phyloP scores from a whole-genome alignment of 2,888 invertebrate species.

The Drosophila subsilvestris region DNA sequence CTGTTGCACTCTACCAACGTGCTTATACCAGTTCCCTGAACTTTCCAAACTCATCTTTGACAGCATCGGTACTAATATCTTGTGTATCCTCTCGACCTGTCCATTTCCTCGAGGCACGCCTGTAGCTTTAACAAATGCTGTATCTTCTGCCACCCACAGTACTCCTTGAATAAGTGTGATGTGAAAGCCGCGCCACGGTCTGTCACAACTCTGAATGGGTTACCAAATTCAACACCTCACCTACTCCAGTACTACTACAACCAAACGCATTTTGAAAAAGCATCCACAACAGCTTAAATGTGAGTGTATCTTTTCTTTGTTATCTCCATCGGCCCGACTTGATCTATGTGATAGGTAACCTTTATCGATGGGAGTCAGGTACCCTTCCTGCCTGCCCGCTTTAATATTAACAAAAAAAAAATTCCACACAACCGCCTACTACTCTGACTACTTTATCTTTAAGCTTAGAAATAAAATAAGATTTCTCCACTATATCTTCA shows the following conservation, averaged over 20 bases:
- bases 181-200: not conserved
- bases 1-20: constrained; percentile 10
- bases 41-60: constrained; percentile 8
- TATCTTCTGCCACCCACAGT: constrained; percentile 12
- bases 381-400: constrained; percentile 16
- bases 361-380: constrained; percentile 14
- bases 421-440: constrained; percentile 12
- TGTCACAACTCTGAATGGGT: not conserved
- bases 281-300: not conserved
- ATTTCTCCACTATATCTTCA: constrained; percentile 11
- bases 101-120: constrained; percentile 16
- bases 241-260: not conserved
- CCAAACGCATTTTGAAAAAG: not conserved
- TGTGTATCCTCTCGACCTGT: constrained; percentile 22
- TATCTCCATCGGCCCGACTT: too few relatives aligned
- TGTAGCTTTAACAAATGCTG: constrained; percentile 19
- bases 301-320: too few relatives aligned
- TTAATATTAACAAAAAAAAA: constrained; percentile 22
- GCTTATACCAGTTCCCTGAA: constrained; percentile 10
- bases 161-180: not conserved
- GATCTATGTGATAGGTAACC: too few relatives aligned
- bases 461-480: constrained; percentile 18
- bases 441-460: constrained; percentile 13
- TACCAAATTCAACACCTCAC: not conserved
- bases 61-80: constrained; percentile 19